Evolutionary conservation across 2,113 vertebrate genomes (phyloP).

Genomic region (Mustela nigripes): DNA sequence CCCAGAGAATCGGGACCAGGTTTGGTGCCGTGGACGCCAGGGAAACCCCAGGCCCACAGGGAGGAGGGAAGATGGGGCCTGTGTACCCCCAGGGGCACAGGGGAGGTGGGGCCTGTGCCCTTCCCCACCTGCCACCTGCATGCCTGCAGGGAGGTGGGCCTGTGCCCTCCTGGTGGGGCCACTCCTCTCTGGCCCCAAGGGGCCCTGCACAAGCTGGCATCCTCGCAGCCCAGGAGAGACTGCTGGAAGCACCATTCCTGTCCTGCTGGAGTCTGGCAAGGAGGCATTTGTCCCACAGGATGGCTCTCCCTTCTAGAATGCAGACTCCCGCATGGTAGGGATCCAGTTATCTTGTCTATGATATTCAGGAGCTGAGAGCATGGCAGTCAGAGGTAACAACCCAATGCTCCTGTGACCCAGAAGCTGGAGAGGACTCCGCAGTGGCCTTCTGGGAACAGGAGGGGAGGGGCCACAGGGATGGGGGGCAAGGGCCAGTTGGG

Average conservation of each 20-base stretch:
- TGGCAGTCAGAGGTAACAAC: not conserved
- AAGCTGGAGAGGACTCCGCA: not conserved
- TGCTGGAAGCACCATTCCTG: not conserved
- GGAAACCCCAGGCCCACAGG: too few species aligned
- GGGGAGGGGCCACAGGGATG: not conserved
- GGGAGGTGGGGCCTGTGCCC: too few species aligned
- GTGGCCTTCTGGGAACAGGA: not conserved
- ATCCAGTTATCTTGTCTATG: not conserved
- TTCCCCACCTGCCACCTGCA: too few species aligned
- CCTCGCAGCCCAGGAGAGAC: not conserved
- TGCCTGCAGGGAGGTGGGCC: not conserved
- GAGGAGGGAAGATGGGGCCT: too few species aligned
- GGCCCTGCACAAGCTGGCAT: not conserved
- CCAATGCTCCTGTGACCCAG: not conserved
- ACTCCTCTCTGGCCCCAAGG: not conserved
- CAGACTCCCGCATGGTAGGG: not conserved
- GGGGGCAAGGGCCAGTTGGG: not conserved
- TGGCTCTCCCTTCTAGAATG: not conserved
- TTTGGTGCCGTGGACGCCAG: accelerated
- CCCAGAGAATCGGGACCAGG: not conserved
- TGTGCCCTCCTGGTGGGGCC: not conserved
- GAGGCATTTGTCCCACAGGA: not conserved
- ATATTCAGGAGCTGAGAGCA: not conserved
- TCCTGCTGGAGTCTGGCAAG: not conserved
- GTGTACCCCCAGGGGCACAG: too few species aligned